Evolutionary conservation across 2,888 invertebrate genomes (phyloP).

Genomic region (Globia sparganii): DNA sequence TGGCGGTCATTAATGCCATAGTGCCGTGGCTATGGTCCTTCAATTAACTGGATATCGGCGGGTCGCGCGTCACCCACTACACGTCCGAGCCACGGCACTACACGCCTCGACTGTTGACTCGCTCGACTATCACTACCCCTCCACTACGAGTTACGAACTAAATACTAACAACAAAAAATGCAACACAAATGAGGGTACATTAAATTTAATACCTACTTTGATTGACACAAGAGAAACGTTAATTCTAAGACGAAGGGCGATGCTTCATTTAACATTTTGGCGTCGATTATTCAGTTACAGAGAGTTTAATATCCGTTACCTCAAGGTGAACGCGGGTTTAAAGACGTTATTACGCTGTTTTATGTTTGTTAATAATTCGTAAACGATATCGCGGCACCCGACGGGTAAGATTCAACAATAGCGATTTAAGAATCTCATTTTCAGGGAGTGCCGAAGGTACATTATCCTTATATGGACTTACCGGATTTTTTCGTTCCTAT

Average conservation of each 20-base stretch:
- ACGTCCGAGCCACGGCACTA: constrained; percentile 54
- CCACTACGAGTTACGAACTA: constrained; percentile 15
- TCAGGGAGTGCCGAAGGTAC: constrained; percentile 52
- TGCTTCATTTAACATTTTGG: constrained; percentile 18
- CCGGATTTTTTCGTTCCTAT: constrained; percentile 51
- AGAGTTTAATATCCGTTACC: constrained; percentile 42
- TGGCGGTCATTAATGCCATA: constrained; percentile 59
- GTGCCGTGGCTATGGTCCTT: constrained; percentile 56
- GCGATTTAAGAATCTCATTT: constrained; percentile 65
- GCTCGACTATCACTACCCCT: constrained; percentile 39
- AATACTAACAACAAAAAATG: constrained; percentile 2
- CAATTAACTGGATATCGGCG: constrained; percentile 67
- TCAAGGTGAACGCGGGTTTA: constrained; percentile 43
- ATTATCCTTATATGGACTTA: constrained; percentile 62
- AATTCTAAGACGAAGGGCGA: constrained; percentile 15
- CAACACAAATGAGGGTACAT: constrained; percentile 17
- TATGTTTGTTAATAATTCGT: constrained; percentile 67
- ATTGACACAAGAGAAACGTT: constrained; percentile 12
- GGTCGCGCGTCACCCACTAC: constrained; percentile 58
- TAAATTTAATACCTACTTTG: neutral
- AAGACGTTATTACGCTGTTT: constrained; percentile 59
- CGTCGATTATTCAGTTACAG: constrained; percentile 31
- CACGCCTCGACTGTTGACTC: constrained; percentile 41
- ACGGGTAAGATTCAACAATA: constrained; percentile 59
- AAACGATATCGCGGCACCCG: constrained; percentile 55